Conservation (phyloP, 2,113 vertebrate genomes). For the Ictidomys tridecemlineatus region DNA sequence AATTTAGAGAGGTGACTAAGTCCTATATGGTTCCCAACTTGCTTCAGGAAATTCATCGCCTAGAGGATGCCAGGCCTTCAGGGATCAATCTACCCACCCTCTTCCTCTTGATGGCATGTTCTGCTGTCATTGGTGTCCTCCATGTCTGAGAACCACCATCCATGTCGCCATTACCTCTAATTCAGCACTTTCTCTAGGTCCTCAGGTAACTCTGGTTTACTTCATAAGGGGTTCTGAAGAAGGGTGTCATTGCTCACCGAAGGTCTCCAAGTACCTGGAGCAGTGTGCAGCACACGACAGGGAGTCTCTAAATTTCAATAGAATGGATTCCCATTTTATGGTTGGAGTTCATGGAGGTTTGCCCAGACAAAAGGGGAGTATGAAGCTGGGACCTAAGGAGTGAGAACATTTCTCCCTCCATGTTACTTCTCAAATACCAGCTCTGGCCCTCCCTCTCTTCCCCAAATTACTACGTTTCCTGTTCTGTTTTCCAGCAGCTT, state of each 20-base stretch:
- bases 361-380: not conserved
- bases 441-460: not conserved
- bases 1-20: not conserved
- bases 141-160: not conserved
- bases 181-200: not conserved
- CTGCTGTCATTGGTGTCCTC: not conserved
- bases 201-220: not conserved
- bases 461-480: not conserved
- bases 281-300: not conserved
- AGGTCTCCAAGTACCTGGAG: not conserved
- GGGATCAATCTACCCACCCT: not conserved
- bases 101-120: not conserved
- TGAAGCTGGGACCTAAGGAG: not conserved
- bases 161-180: not conserved
- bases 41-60: not conserved
- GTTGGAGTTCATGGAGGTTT: not conserved
- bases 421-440: not conserved
- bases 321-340: not conserved
- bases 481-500: not conserved
- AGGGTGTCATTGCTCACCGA: not conserved
- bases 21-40: not conserved
- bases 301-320: not conserved
- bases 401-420: not conserved
- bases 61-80: not conserved
- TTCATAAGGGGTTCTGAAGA: not conserved